Conservation (phyloP, 2,797 vertebrate species). For the Sitta carolinensis region DNA sequence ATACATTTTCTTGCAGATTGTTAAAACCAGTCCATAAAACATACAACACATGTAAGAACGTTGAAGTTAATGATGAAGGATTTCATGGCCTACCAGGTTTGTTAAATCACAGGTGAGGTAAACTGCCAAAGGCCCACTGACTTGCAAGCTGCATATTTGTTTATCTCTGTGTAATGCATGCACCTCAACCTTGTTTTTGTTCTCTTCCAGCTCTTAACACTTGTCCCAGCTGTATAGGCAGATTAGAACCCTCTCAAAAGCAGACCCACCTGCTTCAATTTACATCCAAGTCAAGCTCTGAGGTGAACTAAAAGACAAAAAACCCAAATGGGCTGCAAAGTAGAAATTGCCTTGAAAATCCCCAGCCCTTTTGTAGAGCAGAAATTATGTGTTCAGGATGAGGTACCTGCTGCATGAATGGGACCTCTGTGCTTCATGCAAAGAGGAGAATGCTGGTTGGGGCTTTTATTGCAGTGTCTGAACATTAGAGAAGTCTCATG, state of each 20-base stretch:
- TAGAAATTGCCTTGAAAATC: neutral
- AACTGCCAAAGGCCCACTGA: neutral
- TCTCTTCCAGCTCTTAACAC: neutral
- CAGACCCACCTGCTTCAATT: neutral
- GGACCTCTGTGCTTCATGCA: neutral
- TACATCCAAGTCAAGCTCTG: neutral
- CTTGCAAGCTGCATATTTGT: neutral
- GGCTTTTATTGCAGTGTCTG: neutral
- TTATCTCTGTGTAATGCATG: neutral
- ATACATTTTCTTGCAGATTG: neutral
- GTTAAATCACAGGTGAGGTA: neutral
- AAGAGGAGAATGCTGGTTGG: neutral
- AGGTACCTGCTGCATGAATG: neutral
- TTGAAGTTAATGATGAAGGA: neutral
- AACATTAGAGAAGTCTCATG: neutral
- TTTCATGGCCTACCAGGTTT: neutral
- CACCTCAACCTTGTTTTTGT: neutral
- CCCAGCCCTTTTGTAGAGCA: neutral
- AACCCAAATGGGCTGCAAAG: neutral
- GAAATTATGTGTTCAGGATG: neutral
- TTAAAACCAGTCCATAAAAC: neutral
- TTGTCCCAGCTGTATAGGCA: neutral
- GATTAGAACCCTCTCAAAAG: neutral
- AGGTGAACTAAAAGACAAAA: neutral
- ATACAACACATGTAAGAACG: neutral